Conservation (phyloP, 2,113 vertebrate genomes). For the Strix uralensis region DNA sequence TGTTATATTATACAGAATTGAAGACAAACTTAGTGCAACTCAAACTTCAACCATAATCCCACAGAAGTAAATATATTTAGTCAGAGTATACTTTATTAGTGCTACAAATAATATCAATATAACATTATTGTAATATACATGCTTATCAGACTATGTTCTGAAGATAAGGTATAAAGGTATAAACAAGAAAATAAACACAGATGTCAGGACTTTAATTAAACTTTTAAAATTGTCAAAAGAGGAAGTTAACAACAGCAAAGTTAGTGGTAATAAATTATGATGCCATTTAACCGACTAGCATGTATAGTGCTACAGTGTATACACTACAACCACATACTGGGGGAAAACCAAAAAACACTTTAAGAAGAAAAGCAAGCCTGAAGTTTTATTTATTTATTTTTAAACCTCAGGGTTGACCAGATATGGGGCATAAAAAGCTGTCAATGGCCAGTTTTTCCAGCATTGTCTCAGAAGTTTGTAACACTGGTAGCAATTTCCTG, state of each 20-base stretch:
- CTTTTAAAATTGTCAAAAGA: slow-evolving; percentile 64
- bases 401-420: neutral
- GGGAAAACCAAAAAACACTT: neutral
- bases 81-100: neutral
- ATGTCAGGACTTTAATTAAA: slow-evolving; percentile 63
- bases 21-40: neutral
- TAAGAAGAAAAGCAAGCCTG: neutral
- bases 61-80: neutral
- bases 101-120: slow-evolving; percentile 29
- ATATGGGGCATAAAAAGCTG: neutral
- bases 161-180: slow-evolving; percentile 51
- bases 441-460: neutral
- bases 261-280: slow-evolving; percentile 24
- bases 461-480: neutral
- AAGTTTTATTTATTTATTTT: neutral
- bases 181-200: slow-evolving; percentile 63
- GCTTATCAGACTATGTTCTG: slow-evolving; percentile 37
- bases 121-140: slow-evolving; percentile 25
- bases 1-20: neutral
- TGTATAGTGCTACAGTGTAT: neutral
- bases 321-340: neutral
- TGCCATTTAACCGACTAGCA: neutral
- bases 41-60: neutral
- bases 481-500: neutral
- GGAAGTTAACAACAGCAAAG: slow-evolving; percentile 42